phyloP scores from a whole-genome alignment of 2,113 vertebrate genomes.

The Malurus cyaneus region DNA sequence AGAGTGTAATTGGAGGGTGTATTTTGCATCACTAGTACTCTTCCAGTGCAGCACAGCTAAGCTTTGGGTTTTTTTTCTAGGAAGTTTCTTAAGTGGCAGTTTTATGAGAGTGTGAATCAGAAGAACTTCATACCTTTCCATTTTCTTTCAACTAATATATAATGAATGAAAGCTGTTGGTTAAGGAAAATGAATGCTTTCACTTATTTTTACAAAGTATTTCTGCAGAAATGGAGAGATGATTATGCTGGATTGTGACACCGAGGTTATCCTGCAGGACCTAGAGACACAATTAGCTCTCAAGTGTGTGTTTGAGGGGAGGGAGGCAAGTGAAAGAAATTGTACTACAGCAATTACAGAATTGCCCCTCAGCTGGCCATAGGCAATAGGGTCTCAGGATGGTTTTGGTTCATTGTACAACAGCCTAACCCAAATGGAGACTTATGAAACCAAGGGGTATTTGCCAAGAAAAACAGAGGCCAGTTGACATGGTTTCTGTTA shows the following conservation, averaged over 20 bases:
- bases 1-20: not conserved
- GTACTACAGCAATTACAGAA: not conserved
- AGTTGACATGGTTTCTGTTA: not conserved
- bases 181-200: not conserved
- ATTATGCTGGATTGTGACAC: not conserved
- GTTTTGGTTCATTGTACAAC: not conserved
- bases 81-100: not conserved
- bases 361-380: not conserved
- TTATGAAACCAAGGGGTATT: not conserved
- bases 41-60: not conserved
- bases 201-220: not conserved
- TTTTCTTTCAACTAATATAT: not conserved
- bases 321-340: not conserved
- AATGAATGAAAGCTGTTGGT: not conserved
- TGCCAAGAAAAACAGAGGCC: not conserved
- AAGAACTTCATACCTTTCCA: not conserved
- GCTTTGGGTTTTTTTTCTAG: not conserved
- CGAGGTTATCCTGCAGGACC: not conserved
- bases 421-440: not conserved
- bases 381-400: not conserved
- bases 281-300: not conserved
- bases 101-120: not conserved
- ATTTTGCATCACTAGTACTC: not conserved
- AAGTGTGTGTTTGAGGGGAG: not conserved
- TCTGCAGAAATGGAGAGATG: not conserved